These are phyloP conservation scores for Rhinoraja longicauda DNA, from an alignment of 2,797 vertebrate genomes.

Conservation along the genomic window DNA sequence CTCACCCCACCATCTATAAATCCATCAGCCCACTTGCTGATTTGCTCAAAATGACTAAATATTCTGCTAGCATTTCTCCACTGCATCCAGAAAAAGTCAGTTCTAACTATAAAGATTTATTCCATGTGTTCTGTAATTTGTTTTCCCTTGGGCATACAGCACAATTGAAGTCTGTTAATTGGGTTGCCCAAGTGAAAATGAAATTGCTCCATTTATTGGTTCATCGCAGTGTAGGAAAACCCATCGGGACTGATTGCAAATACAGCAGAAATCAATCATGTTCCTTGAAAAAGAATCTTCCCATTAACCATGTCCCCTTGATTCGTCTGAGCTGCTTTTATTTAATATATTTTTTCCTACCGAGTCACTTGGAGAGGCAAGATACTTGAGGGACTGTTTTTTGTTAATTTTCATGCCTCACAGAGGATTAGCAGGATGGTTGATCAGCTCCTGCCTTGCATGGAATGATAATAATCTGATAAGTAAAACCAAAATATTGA, in stretches of 20 bases:
- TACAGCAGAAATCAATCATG: constrained; percentile 35
- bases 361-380: not conserved
- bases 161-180: constrained; percentile 32
- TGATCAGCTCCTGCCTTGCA: not conserved
- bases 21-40: not conserved
- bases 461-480: not conserved
- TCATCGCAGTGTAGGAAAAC: constrained; percentile 31
- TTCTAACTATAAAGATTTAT: not conserved
- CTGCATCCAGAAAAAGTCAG: not conserved
- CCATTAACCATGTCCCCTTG: constrained; percentile 26
- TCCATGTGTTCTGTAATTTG: constrained; percentile 21
- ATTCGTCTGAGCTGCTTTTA: not conserved
- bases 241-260: not conserved
- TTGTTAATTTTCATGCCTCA: not conserved
- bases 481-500: not conserved
- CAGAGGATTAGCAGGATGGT: not conserved
- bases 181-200: constrained; percentile 30
- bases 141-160: constrained; percentile 13
- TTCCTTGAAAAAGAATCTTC: not conserved
- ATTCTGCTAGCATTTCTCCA: not conserved
- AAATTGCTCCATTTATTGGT: constrained; percentile 32
- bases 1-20: not conserved
- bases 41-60: not conserved
- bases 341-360: not conserved
- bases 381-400: not conserved